Conservation (phyloP, 2,797 vertebrate species). For the Mormyrus hasselquistii region DNA sequence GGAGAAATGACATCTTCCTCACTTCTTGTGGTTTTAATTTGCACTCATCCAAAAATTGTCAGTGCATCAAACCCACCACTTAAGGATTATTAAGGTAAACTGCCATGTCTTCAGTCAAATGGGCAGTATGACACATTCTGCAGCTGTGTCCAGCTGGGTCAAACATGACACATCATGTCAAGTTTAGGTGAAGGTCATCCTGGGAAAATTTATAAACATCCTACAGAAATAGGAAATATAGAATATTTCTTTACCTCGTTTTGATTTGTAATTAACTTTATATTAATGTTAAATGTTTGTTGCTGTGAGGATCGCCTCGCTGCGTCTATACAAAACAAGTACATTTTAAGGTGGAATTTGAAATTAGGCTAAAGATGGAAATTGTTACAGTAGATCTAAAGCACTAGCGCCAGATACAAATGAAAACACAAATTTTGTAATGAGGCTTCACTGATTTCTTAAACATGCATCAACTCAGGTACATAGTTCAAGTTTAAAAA, state of each 20-base stretch:
- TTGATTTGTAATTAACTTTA: neutral
- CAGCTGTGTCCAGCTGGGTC: neutral
- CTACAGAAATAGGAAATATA: neutral
- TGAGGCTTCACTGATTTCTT: neutral
- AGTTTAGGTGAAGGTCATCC: neutral
- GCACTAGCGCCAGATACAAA: neutral
- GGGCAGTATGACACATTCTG: neutral
- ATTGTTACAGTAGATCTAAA: neutral
- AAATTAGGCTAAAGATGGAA: constrained; percentile 10
- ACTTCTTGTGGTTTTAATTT: constrained; percentile 26
- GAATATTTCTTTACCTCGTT: neutral
- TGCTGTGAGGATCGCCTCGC: neutral
- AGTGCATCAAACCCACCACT: neutral
- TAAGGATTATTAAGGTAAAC: neutral
- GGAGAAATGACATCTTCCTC: constrained; percentile 5
- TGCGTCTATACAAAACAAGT: neutral
- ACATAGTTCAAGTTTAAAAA: neutral
- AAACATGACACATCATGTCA: neutral
- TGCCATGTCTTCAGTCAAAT: neutral
- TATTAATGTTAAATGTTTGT: neutral
- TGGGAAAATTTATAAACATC: neutral
- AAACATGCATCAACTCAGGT: neutral
- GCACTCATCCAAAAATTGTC: constrained; percentile 39
- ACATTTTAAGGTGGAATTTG: constrained; percentile 22
- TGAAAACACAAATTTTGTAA: neutral